phyloP scores from a whole-genome alignment of 2,113 vertebrate genomes.

The Perca fluviatilis region DNA sequence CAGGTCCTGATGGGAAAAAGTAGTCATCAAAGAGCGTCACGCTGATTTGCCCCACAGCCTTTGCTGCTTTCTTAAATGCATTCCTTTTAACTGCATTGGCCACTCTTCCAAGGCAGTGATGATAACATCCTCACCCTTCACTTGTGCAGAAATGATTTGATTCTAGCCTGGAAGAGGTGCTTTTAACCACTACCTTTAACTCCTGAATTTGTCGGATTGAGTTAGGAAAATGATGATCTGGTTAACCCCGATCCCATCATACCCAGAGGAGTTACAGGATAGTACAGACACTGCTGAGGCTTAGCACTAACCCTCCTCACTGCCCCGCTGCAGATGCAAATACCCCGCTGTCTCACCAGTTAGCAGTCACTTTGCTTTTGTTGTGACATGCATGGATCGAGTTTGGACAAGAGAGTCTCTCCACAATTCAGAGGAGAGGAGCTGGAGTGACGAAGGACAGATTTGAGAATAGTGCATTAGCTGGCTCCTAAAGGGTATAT shows the following conservation, averaged over 20 bases:
- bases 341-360: constrained; percentile 8
- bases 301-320: constrained; percentile 23
- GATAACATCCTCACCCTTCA: constrained; percentile 40
- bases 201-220: constrained; percentile 9
- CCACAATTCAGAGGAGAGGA: constrained; percentile 50
- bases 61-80: constrained; percentile 38
- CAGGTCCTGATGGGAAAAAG: constrained; percentile 50
- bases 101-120: constrained; percentile 15
- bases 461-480: constrained; percentile 70
- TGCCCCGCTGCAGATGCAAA: constrained; percentile 36
- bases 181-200: constrained; percentile 15
- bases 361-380: constrained; percentile 52
- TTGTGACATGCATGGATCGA: constrained; percentile 60
- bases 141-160: constrained; percentile 17
- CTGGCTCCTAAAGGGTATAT: constrained; percentile 59
- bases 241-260: constrained; percentile 15
- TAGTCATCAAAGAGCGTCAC: constrained; percentile 57
- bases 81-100: constrained; percentile 56
- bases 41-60: constrained; percentile 51
- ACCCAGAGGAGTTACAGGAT: background rate
- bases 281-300: background rate
- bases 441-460: constrained; percentile 59
- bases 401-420: constrained; percentile 55
- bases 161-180: background rate
- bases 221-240: constrained; percentile 3